Percentiles rank a stretch among this genome's conserved stretches.
Conservation (phyloP, 2,113 vertebrate species). For the Theristicus caerulescens region DNA sequence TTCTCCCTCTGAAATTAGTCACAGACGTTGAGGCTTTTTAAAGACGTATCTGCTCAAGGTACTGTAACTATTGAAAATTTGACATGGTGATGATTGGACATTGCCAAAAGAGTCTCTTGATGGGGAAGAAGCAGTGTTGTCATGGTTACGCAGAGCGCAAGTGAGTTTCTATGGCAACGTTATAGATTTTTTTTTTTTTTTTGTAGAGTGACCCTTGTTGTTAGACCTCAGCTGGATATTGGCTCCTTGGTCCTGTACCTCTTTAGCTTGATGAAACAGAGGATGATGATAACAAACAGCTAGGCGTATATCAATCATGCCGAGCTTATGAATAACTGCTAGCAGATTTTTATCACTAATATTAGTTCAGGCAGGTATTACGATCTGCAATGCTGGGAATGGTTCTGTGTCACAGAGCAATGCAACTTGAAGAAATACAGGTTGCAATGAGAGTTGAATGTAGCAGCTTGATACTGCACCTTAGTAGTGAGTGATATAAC, state of each 20-base stretch:
- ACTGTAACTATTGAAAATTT: not conserved
- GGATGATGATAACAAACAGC: not conserved
- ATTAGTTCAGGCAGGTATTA: not conserved
- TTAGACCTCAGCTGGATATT: not conserved
- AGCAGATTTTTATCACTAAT: not conserved
- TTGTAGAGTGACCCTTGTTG: not conserved
- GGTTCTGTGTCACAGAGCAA: not conserved
- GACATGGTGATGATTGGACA: not conserved
- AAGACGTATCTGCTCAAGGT: not conserved
- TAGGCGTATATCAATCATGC: not conserved
- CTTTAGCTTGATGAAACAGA: not conserved
- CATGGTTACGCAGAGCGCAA: not conserved
- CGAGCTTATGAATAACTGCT: not conserved
- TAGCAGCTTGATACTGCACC: not conserved
- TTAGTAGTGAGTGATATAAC: not conserved
- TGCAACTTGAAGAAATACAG: not conserved
- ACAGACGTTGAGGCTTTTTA: not conserved
- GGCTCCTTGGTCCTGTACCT: not conserved
- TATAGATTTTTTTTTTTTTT: not conserved
- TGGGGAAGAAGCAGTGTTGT: constrained; percentile 9
- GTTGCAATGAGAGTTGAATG: not conserved
- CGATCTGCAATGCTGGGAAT: not conserved
- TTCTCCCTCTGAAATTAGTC: not conserved
- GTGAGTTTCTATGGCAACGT: constrained; percentile 21
- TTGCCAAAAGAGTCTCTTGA: not conserved